Percentiles rank a stretch among this genome's conserved stretches.
These are phyloP conservation scores for Sebastes miniatus DNA, from an alignment of 2,797 vertebrate species.

Conservation along the genomic window DNA sequence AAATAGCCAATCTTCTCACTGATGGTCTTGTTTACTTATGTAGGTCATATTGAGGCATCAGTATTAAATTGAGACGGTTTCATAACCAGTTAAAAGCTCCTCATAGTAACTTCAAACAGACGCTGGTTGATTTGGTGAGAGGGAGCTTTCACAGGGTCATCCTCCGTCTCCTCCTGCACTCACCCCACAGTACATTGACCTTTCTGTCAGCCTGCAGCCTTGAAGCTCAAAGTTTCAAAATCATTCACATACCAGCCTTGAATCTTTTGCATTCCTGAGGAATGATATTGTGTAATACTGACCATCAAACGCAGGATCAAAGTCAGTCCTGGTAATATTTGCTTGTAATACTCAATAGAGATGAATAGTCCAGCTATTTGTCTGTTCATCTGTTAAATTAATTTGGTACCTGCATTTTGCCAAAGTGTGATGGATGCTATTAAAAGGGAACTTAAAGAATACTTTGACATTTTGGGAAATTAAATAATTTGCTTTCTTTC, in stretches of 20 bases:
- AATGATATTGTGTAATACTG: neutral
- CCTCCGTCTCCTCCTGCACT: neutral
- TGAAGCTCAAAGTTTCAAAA: neutral
- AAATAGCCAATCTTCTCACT: neutral
- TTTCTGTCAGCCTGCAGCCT: neutral
- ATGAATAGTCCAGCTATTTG: no score
- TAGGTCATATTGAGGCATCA: neutral
- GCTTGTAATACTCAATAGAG: neutral
- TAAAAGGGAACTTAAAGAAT: no score
- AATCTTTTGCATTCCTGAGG: conserved; percentile 9
- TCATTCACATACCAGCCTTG: neutral
- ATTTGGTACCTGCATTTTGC: no score
- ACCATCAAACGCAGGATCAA: neutral
- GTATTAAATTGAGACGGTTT: neutral
- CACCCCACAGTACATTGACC: neutral
- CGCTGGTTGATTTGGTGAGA: neutral
- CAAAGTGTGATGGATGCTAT: no score
- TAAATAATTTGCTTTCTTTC: no score
- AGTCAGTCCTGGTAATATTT: neutral
- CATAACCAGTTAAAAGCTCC: no score
- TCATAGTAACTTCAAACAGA: no score
- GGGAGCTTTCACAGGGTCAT: neutral
- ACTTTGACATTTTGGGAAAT: no score
- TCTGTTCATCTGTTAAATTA: no score
- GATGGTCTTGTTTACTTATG: neutral